Percentiles rank a stretch among this genome's conserved stretches.
Evolutionary conservation across 2,888 invertebrate species (phyloP).

Genomic region (Pollenia amentaria): DNA sequence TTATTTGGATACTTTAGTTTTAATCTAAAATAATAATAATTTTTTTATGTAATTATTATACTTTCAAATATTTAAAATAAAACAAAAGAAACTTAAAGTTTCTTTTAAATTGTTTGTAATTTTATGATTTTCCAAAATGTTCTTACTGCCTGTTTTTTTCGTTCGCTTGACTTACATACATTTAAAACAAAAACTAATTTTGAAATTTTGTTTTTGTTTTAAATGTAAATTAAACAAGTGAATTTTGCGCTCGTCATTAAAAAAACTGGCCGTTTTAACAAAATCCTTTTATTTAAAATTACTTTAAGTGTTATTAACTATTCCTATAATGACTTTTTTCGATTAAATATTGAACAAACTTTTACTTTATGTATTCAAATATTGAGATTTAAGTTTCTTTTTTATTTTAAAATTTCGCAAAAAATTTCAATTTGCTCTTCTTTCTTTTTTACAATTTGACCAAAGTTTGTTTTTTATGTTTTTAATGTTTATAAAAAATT

Average conservation of each 20-base stretch:
- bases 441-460: conserved; percentile 54
- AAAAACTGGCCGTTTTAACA: background rate
- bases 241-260: too few relatives aligned
- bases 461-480: conserved; percentile 63
- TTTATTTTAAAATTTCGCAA: conserved; percentile 1
- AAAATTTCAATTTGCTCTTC: conserved; percentile 3
- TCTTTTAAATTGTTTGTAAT: conserved; percentile 39
- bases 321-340: conserved; percentile 46
- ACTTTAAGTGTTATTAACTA: conserved; percentile 60
- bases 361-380: conserved; percentile 32
- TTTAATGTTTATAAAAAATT: conserved; percentile 30
- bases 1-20: conserved; percentile 67
- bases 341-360: conserved; percentile 44
- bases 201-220: too few relatives aligned
- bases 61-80: conserved; percentile 20
- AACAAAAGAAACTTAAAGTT: conserved; percentile 54
- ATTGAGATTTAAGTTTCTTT: conserved; percentile 54
- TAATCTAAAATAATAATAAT: conserved; percentile 50
- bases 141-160: background rate
- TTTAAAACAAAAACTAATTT: too few relatives aligned
- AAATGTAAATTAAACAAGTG: too few relatives aligned
- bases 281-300: conserved; percentile 35
- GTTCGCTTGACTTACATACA: too few relatives aligned
- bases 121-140: conserved; percentile 18
- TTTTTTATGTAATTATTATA: conserved; percentile 50